Percentiles rank a stretch among this genome's conserved stretches.
These are phyloP conservation scores for Hydriomena furcata DNA, from an alignment of 2,888 invertebrate genomes.

Conservation along the genomic window DNA sequence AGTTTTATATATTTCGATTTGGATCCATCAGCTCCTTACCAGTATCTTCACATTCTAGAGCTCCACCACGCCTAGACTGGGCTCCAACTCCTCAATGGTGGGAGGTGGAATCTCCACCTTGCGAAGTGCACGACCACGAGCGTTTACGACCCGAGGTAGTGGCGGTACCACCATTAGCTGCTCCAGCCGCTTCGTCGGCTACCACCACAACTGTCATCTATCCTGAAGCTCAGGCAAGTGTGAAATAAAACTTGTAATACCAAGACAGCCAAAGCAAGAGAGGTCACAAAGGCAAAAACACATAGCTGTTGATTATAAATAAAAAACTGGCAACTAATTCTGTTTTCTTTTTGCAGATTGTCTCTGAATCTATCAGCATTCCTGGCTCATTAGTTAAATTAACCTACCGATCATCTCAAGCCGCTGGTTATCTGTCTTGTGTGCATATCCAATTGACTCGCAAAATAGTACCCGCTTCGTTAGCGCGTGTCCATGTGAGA, in stretches of 20 bases:
- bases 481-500: conserved; percentile 95
- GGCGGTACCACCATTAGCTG: conserved; percentile 95
- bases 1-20: too few relatives aligned
- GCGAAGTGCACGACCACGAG: conserved; percentile 94
- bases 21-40: too few relatives aligned
- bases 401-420: conserved; percentile 97
- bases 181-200: conserved; percentile 94
- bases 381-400: conserved; percentile 97
- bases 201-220: conserved; percentile 93
- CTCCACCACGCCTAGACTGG: conserved; percentile 73
- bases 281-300: not conserved
- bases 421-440: conserved; percentile 96
- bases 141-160: conserved; percentile 92
- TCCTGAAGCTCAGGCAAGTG: conserved; percentile 92
- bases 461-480: conserved; percentile 89
- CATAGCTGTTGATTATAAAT: not conserved
- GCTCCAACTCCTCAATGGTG: conserved; percentile 81
- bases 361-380: conserved; percentile 97
- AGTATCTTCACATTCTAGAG: conserved; percentile 44
- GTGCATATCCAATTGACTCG: conserved; percentile 95
- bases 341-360: conserved; percentile 85
- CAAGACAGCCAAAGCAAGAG: not conserved
- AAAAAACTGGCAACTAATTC: conserved; percentile 4
- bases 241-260: not conserved
- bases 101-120: conserved; percentile 84